Evolutionary conservation across 1,140 invertebrate species (phyloP).

Genomic region (Drosophila arawakana): DNA sequence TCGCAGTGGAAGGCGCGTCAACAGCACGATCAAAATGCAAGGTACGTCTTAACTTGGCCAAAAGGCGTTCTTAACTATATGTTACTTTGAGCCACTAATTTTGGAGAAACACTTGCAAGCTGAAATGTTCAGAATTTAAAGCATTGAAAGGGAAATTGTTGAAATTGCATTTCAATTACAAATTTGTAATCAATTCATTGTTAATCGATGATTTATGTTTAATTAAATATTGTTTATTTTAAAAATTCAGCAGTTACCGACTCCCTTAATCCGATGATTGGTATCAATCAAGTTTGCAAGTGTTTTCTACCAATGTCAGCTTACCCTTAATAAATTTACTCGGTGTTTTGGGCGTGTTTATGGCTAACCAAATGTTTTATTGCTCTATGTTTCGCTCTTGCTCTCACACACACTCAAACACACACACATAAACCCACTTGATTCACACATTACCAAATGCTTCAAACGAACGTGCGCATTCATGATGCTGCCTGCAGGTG

Average conservation of each 20-base stretch:
- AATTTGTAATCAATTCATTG: no score
- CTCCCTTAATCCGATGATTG: background rate
- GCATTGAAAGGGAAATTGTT: background rate
- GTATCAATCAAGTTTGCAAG: slow-evolving; percentile 37
- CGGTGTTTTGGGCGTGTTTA: slow-evolving; percentile 61
- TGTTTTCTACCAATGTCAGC: background rate
- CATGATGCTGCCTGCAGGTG: slow-evolving; percentile 85
- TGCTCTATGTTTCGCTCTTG: slow-evolving; percentile 71
- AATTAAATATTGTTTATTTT: no score
- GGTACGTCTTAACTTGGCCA: slow-evolving; percentile 50
- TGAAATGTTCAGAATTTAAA: background rate
- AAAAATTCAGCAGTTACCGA: no score
- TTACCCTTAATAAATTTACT: background rate
- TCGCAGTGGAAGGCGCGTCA: slow-evolving; percentile 89
- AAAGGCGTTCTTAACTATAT: background rate
- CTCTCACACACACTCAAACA: slow-evolving; percentile 38
- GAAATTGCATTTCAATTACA: no score
- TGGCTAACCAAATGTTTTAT: slow-evolving; percentile 79
- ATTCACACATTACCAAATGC: slow-evolving; percentile 45
- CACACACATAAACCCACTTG: slow-evolving; percentile 26
- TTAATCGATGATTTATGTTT: no score
- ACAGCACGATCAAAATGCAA: slow-evolving; percentile 83
- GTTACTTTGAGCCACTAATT: background rate
- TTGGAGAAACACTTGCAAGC: slow-evolving; percentile 40
- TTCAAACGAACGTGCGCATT: slow-evolving; percentile 73